These are phyloP conservation scores for Sesamia nonagrioides DNA, from an alignment of 1,140 invertebrate genomes.

Conservation along the genomic window DNA sequence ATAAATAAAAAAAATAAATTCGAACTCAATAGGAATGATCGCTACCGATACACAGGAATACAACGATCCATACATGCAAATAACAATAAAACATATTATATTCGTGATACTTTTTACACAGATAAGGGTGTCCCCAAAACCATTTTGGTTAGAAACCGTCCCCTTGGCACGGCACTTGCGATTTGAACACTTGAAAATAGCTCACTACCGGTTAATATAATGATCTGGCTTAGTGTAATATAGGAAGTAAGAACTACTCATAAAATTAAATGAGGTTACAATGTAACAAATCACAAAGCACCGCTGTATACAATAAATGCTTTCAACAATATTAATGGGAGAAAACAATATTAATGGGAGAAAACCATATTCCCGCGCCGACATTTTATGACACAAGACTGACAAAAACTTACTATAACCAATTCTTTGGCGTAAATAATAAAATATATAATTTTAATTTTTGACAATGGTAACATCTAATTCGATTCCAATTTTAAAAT, in stretches of 20 bases:
- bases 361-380: constrained; percentile 61
- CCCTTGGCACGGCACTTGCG: constrained; percentile 52
- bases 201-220: neutral
- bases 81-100: constrained; percentile 51
- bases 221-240: neutral
- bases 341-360: constrained; percentile 59
- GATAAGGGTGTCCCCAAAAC: constrained; percentile 67
- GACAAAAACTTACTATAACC: constrained; percentile 14
- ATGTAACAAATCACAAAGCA: constrained; percentile 21
- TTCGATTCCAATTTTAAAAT: neutral
- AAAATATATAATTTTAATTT: neutral
- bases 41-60: constrained; percentile 65
- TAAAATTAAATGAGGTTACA: neutral
- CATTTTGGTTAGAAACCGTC: constrained; percentile 69
- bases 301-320: constrained; percentile 60
- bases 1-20: constrained; percentile 69
- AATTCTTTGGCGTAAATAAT: constrained; percentile 15
- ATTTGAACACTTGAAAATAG: constrained; percentile 44
- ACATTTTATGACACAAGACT: constrained; percentile 42
- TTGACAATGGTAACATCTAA: neutral
- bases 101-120: constrained; percentile 49
- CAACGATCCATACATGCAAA: constrained; percentile 72
- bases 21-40: constrained; percentile 79
- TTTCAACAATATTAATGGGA: constrained; percentile 60
- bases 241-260: neutral